Percentiles rank a stretch among this genome's conserved stretches.
These are phyloP conservation scores for Chrysemys picta DNA, from an alignment of 2,113 vertebrate species.

Conservation along the genomic window DNA sequence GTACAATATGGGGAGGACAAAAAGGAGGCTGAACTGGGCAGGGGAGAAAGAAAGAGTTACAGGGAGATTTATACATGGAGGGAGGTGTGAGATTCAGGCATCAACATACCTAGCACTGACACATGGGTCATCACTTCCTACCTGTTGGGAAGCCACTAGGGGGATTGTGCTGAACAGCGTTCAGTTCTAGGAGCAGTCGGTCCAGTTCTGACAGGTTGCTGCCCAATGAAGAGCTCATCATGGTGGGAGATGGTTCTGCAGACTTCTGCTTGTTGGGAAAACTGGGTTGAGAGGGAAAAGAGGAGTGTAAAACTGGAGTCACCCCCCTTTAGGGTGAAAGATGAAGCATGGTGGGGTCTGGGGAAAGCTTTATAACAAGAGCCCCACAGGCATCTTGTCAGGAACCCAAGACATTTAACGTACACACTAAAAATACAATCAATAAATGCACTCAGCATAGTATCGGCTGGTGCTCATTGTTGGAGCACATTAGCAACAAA, in stretches of 20 bases:
- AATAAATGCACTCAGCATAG: background rate
- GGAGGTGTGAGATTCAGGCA: background rate
- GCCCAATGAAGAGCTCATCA: conserved; percentile 92
- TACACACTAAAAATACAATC: background rate
- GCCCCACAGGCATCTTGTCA: background rate
- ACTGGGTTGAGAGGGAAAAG: conserved; percentile 73
- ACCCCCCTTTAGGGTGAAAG: background rate
- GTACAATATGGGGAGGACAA: background rate
- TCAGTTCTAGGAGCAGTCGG: conserved; percentile 94
- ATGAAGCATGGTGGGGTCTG: background rate
- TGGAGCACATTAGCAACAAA: background rate
- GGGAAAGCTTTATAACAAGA: background rate
- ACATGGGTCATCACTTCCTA: conserved; percentile 44
- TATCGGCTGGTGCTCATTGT: background rate
- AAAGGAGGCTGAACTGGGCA: background rate
- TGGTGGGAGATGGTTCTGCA: conserved; percentile 87
- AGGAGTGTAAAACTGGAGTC: background rate
- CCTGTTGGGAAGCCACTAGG: conserved; percentile 87
- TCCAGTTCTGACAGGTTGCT: conserved; percentile 97
- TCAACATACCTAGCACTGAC: background rate
- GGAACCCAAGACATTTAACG: background rate
- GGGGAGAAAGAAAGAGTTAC: background rate
- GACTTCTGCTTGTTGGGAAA: conserved; percentile 98
- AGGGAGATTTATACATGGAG: background rate
- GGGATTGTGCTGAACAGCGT: conserved; percentile 92